Conservation (phyloP, 2,113 vertebrate genomes). For the Thalassarche chlororhynchos region DNA sequence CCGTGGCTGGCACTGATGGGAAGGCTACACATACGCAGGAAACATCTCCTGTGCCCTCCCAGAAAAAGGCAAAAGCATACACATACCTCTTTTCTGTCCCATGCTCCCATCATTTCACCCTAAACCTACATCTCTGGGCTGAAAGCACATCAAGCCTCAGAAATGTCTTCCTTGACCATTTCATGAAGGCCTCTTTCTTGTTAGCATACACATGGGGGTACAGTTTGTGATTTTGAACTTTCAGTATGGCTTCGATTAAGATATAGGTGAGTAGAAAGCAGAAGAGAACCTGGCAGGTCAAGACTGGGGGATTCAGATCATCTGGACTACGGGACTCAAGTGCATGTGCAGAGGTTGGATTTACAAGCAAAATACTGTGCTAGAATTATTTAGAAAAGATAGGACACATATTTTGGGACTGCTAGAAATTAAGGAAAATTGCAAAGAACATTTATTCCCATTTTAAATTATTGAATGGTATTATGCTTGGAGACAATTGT, state of each 20-base stretch:
- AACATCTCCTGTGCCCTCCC: not conserved
- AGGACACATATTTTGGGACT: not conserved
- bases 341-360: not conserved
- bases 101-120: not conserved
- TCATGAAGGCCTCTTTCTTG: not conserved
- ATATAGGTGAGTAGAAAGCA: not conserved
- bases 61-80: not conserved
- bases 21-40: not conserved
- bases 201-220: not conserved
- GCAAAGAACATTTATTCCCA: not conserved
- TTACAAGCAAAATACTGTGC: not conserved
- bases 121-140: not conserved
- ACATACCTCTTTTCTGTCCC: not conserved
- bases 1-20: not conserved
- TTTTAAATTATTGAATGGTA: not conserved
- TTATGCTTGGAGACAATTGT: constrained; percentile 26
- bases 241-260: not conserved
- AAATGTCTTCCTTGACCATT: not conserved
- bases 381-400: not conserved
- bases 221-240: not conserved
- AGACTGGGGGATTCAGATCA: not conserved
- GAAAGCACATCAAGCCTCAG: not conserved
- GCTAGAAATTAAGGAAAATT: not conserved
- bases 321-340: not conserved
- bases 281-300: not conserved